A percentile compares a stretch with the other conserved stretches of the same genome.
Conservation (phyloP, 2,888 invertebrate species). For the Spilarctia lutea region DNA sequence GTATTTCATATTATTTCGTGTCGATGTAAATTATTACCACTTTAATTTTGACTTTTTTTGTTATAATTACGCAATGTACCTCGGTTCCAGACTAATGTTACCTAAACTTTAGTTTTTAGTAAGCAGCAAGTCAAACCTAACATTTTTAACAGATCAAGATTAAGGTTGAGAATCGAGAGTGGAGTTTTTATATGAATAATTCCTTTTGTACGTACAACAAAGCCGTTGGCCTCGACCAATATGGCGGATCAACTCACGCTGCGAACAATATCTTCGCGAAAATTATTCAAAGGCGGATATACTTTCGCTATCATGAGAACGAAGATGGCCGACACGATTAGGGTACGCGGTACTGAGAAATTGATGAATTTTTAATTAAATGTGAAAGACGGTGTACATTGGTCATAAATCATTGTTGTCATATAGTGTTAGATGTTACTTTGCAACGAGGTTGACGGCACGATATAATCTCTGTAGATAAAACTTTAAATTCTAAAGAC, state of each 20-base stretch:
- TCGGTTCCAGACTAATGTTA: neutral
- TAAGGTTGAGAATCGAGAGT: constrained; percentile 46
- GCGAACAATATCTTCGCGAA: constrained; percentile 82
- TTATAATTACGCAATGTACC: neutral
- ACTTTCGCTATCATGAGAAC: constrained; percentile 75
- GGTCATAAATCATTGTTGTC: neutral
- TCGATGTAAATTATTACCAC: neutral
- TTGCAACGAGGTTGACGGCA: neutral
- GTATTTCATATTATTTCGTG: neutral
- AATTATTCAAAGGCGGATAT: constrained; percentile 77
- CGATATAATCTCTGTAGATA: neutral
- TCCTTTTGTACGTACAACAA: constrained; percentile 38
- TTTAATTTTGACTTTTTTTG: neutral
- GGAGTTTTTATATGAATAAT: constrained; percentile 23
- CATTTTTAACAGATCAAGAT: constrained; percentile 14
- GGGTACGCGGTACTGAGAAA: constrained; percentile 52
- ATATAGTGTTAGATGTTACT: neutral
- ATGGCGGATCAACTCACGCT: constrained; percentile 66
- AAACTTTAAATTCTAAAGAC: neutral
- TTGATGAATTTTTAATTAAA: constrained; percentile 44
- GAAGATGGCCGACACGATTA: constrained; percentile 63
- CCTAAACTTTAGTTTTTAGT: neutral
- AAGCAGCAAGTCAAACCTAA: neutral
- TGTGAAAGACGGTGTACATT: constrained; percentile 28
- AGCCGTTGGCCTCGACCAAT: constrained; percentile 35